Base-by-base conservation (phyloP, 2,888 invertebrate genomes). In the Nomada hirtipes region DNA sequence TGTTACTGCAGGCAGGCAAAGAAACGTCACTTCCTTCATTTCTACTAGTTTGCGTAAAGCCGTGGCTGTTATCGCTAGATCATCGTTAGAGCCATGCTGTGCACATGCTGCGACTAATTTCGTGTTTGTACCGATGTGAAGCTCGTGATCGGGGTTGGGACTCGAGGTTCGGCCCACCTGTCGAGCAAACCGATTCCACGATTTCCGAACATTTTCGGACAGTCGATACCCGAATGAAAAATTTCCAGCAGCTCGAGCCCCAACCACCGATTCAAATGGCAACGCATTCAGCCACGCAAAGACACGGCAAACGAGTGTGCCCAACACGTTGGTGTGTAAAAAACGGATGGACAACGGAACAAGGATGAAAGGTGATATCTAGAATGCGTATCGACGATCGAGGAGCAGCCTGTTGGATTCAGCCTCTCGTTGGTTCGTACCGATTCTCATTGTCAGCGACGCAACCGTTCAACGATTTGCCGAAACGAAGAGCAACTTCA, bases 41-140 rank as follows among this genome's bases (percentile, higher is more conserved):
- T 55, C 75, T 60, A 82, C 68, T 36, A 36, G 71, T 63, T 52
- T 69, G 80, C 73, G 65, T 26, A 88, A 60, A 88, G 77, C 82
- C 64, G 70, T 82, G 81, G 76, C 82, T 75, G 60, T 84, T 82
- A 83, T 73, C 79, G 85, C 84, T 72, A 82, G 89, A 89, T 88
- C 89, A 76, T 85, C 78, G 52, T 79, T 85, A 85, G 88, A 88
- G 90, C 89, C 92, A 92, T 91, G 91, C 92, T 91, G 90, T 90
- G 91, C 91, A 91, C 92, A 92, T 92, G 92, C 92, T 88, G 87
- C 89, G 88, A 89, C 88, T 87, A 84, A 50, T 77, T 84, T 69
- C 83, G 88, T 80, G 71, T 74, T 64, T 67, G 55, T 78, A 71
- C 61, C 55, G 60, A 81, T 76, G 68, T 63, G 71, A 80, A 77